These are phyloP conservation scores for Garrulus glandarius DNA, from an alignment of 2,797 vertebrate species.

Conservation along the genomic window DNA sequence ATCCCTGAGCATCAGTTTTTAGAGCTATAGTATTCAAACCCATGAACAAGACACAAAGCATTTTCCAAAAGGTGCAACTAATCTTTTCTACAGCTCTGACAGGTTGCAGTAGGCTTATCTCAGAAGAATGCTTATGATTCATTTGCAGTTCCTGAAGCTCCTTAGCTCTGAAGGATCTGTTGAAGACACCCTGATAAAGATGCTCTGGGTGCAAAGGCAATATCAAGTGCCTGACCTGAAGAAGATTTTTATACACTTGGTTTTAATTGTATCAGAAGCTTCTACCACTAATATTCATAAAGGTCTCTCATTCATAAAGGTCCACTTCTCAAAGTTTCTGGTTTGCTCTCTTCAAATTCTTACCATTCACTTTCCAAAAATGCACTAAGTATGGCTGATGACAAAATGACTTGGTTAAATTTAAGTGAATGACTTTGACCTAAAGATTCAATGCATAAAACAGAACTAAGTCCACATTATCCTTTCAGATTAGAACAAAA, in stretches of 20 bases:
- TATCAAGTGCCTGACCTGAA: conserved; percentile 66
- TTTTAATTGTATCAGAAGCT: conserved; percentile 76
- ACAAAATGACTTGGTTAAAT: neutral
- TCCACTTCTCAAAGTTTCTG: conserved; percentile 27
- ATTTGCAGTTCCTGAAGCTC: conserved; percentile 75
- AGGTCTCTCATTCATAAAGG: conserved; percentile 40
- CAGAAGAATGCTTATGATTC: conserved; percentile 70
- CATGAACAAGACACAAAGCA: conserved; percentile 70
- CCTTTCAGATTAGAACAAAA: neutral
- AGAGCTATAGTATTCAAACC: conserved; percentile 51
- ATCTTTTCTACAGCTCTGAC: conserved; percentile 75
- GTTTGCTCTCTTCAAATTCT: conserved; percentile 15
- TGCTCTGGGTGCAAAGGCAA: conserved; percentile 24
- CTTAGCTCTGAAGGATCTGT: conserved; percentile 66
- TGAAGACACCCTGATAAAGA: conserved; percentile 76
- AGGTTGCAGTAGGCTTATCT: conserved; percentile 78
- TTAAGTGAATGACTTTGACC: neutral
- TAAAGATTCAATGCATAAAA: neutral
- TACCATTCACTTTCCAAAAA: neutral
- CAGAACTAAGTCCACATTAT: neutral
- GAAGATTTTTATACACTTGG: conserved; percentile 74
- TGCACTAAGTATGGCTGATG: neutral
- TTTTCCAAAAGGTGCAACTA: conserved; percentile 65
- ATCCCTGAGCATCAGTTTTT: conserved; percentile 70
- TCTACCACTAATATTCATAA: conserved; percentile 66